Base-by-base conservation (phyloP, 2,888 invertebrate genomes). In the Pseudanteris insignis region DNA sequence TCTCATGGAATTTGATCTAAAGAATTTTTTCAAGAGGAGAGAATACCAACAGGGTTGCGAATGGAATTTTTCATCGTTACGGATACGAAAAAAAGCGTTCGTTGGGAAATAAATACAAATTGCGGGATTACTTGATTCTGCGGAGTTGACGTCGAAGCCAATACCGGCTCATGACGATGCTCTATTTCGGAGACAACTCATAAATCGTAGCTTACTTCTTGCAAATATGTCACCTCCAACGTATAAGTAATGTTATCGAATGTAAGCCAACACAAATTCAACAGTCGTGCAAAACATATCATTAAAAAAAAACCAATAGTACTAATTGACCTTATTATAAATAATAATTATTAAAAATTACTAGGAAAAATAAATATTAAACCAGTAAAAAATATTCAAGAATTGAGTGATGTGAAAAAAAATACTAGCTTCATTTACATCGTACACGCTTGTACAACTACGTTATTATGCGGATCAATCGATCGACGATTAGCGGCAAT, bases 71-170 rank as follows among this genome's bases (percentile, higher is more conserved):
- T 78, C 78, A 78, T 78, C 77, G 74, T 79, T 79, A 77, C 70
- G 59, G 25, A 53, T 61, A 60, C 63, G 70, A 66, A 67, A 71
- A 70, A 66, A 63, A 66, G 67, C 65, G 70, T 68, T 69, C 64
- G 67, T 69, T 63, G 64, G 75, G 71, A 73, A 78, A 79, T 79
- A 79, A 79, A 79, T 79, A 79, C 78, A 79, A 79, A 79, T 79
- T 79, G 79, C 76, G 26, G 77, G 78, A 78, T 79, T 79, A 79
- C 75, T 72, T 67, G 68, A 69, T 70, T 69, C 74, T 69, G 64
- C 65, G 65, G 50, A 65, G 64, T 69, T 66, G 68, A 70, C 18
- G 18, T 18, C 63, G 68, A 66, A 54, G 44, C 63, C 65, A 65
- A 64, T 64, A 70, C 63, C 64, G 47, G 63, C 68, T 38, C 64